Evolutionary conservation across 2,888 invertebrate genomes (phyloP), one percentile per base, ranked within the genome.

Genomic region (Timema cristinae): DNA sequence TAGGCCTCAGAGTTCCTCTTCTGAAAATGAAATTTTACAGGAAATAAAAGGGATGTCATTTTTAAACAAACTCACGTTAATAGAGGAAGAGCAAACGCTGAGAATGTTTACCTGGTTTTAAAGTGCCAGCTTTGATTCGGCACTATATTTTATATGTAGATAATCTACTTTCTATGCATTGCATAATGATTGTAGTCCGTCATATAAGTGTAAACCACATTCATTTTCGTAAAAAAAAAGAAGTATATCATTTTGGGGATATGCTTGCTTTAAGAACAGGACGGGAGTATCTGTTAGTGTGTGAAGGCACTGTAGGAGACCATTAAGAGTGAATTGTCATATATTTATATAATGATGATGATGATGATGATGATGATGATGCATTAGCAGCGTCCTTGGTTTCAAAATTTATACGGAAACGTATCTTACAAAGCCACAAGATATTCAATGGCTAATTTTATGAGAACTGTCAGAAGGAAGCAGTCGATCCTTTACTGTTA

Each of bases 271-370:
- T n/a, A 8, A 59, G n/a, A 59, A n/a, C 59, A n/a, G 59, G n/a
- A n/a, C 59, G n/a, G 59, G 59, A 59, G 13, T 59, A 59, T n/a
- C n/a, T n/a, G n/a, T 59, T 7, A 59, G 59, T 10, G 59, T 59
- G 59, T 59, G 59, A 7, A n/a, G 59, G 13, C 59, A n/a, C 6
- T 59, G 59, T 59, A 59, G 13, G 13, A 59, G 9, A 59, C 32
- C 6, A 9, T 6, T 11, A n/a, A 11, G 59, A 59, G 10, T 59
- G 6, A 59, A 6, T 59, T 59, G 59, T n/a, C 59, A 59, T n/a
- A 1, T 0, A 0, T 59, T n/a, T n/a, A n/a, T n/a, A 59, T 59
- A 7, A 56, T 32, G 32, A 32, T 32, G 32, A 32, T 32, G n/a
- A n/a, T n/a, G n/a, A n/a, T n/a, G n/a, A n/a, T n/a, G n/a, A n/a